Percentiles rank a stretch among this genome's conserved stretches.
These are phyloP conservation scores for Diabrotica undecimpunctata DNA, from an alignment of 1,140 invertebrate genomes.

Conservation along the genomic window DNA sequence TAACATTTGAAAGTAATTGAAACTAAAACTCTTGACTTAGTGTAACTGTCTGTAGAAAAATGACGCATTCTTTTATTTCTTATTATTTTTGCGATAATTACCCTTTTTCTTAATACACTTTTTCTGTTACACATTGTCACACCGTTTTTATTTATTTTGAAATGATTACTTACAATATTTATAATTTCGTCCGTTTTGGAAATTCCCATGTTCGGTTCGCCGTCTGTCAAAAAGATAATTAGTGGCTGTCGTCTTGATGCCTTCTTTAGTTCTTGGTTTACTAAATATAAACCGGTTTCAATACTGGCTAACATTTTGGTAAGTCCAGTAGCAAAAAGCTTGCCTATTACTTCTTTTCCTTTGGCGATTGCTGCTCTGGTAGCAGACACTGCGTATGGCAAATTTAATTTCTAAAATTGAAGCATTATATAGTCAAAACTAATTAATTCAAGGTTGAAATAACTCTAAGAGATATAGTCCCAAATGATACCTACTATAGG, in stretches of 20 bases:
- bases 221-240: constrained; percentile 72
- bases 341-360: constrained; percentile 54
- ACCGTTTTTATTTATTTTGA: no score
- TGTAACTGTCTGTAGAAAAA: no score
- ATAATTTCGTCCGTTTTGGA: constrained; percentile 43
- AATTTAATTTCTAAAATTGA: background rate
- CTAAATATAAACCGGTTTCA: constrained; percentile 41
- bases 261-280: constrained; percentile 49
- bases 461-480: no score
- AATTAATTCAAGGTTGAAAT: background rate
- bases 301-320: constrained; percentile 65
- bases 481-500: no score
- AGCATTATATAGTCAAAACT: no score
- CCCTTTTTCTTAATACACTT: no score
- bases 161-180: constrained; percentile 29
- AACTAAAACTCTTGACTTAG: no score
- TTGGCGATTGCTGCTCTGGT: constrained; percentile 49
- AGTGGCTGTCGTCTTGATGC: constrained; percentile 49
- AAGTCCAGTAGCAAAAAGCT: constrained; percentile 53
- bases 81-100: no score
- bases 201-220: constrained; percentile 62
- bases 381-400: background rate
- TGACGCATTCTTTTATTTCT: no score
- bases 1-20: no score
- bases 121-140: no score